A percentile compares a stretch with the other conserved stretches of the same genome.
phyloP scores from a whole-genome alignment of 2,113 vertebrate genomes.

The Holacanthus passer region DNA sequence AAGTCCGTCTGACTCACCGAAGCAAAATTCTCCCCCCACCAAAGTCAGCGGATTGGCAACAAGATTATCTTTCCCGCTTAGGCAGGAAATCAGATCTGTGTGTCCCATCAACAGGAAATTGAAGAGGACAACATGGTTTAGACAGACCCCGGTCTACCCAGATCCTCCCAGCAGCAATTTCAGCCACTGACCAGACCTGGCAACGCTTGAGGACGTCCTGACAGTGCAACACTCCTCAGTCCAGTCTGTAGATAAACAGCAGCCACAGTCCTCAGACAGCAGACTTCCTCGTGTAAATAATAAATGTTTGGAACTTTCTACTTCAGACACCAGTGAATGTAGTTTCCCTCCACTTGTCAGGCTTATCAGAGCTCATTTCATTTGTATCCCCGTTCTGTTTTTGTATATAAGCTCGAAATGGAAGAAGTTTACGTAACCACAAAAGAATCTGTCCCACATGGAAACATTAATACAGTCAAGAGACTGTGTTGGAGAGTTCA shows the following conservation, averaged over 20 bases:
- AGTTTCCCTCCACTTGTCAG: not conserved
- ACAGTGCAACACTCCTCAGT: constrained; percentile 36
- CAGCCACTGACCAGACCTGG: constrained; percentile 44
- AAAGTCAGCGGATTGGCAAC: constrained; percentile 48
- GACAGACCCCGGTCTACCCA: constrained; percentile 33
- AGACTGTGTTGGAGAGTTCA: not conserved
- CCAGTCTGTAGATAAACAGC: constrained; percentile 57
- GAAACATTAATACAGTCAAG: not conserved
- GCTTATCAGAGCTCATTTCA: constrained; percentile 14
- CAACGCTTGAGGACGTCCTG: constrained; percentile 38
- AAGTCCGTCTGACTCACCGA: constrained; percentile 26
- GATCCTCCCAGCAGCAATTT: constrained; percentile 47
- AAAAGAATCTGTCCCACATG: not conserved
- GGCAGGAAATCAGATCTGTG: constrained; percentile 78
- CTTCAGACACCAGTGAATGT: constrained; percentile 1
- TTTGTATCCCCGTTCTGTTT: not conserved
- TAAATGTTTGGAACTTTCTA: constrained; percentile 33
- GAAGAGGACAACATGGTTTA: constrained; percentile 76
- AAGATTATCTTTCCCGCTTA: constrained; percentile 61
- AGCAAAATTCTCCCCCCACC: constrained; percentile 27
- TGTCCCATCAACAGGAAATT: constrained; percentile 81
- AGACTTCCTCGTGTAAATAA: constrained; percentile 51
- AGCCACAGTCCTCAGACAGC: constrained; percentile 15
- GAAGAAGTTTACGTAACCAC: not conserved
- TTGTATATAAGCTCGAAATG: not conserved